Conservation (phyloP, 2,113 vertebrate species). For the Mustela nigripes region DNA sequence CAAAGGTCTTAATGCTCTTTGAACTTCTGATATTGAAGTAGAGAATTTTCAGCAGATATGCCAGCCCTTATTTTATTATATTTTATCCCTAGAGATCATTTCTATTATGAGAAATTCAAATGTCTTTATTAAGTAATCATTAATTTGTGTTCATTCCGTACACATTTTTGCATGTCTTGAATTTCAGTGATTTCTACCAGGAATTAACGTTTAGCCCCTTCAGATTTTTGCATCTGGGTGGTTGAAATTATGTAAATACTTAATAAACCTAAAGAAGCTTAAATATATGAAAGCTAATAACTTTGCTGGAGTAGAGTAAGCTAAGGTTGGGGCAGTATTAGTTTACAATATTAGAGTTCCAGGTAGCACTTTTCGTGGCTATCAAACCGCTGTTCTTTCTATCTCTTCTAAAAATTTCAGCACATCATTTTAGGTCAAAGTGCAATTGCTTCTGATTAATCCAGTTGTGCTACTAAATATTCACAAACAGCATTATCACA, state of each 20-base stretch:
- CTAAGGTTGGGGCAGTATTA: not conserved
- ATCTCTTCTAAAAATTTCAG: not conserved
- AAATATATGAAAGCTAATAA: not conserved
- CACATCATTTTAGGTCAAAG: not conserved
- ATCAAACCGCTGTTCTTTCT: not conserved
- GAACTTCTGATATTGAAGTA: constrained; percentile 53
- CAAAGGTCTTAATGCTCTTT: constrained; percentile 39
- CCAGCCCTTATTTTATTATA: constrained; percentile 30
- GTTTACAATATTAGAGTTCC: not conserved
- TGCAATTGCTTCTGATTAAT: not conserved
- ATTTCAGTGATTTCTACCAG: constrained; percentile 22
- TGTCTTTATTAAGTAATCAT: constrained; percentile 49
- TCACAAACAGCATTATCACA: not conserved
- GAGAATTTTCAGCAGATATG: not conserved
- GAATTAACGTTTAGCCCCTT: constrained; percentile 30
- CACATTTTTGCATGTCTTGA: not conserved
- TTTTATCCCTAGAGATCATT: constrained; percentile 49
- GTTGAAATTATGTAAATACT: not conserved
- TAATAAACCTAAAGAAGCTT: not conserved
- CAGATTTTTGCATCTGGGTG: not conserved
- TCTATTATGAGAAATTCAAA: constrained; percentile 62
- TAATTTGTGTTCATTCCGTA: constrained; percentile 10
- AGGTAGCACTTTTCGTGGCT: not conserved
- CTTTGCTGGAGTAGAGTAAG: not conserved
- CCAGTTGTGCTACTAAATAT: not conserved